A percentile compares a stretch with the other conserved stretches of the same genome.
Conservation (phyloP, 92 coral and sea anemone genomes). For the Epizoanthus fatuus region DNA sequence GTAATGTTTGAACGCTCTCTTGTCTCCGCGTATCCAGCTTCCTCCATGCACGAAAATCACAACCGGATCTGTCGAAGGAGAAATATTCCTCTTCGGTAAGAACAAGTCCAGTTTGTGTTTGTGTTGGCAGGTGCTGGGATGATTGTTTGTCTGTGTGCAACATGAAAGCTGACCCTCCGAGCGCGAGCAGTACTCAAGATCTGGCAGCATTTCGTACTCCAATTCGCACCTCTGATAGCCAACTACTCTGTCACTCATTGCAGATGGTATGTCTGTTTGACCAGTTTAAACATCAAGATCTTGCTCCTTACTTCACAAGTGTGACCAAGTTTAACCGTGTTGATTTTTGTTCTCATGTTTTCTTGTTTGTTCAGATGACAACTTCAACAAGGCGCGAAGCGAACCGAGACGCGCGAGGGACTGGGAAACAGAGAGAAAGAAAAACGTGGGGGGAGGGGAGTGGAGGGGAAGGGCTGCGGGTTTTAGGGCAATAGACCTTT, state of each 20-base stretch:
- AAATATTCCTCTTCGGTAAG: slow-evolving; percentile 39
- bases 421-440: no score
- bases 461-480: no score
- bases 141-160: no score
- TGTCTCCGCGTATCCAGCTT: slow-evolving; percentile 77
- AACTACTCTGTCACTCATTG: not conserved
- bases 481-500: no score
- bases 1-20: slow-evolving; percentile 55
- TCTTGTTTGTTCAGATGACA: no score
- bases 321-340: no score
- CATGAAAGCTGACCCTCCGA: not conserved
- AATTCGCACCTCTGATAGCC: not conserved
- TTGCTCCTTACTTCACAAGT: not conserved
- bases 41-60: slow-evolving; percentile 82
- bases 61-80: slow-evolving; percentile 35
- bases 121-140: slow-evolving; percentile 27
- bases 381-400: no score
- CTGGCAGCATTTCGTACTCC: not conserved
- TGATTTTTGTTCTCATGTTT: no score
- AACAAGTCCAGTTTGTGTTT: slow-evolving; percentile 72
- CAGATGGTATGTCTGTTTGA: not conserved
- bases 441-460: no score
- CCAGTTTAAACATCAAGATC: not conserved
- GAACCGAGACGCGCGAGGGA: no score
- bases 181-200: slow-evolving; percentile 25